phyloP scores from a whole-genome alignment of 2,797 vertebrate genomes.

The Alfaro cultratus region DNA sequence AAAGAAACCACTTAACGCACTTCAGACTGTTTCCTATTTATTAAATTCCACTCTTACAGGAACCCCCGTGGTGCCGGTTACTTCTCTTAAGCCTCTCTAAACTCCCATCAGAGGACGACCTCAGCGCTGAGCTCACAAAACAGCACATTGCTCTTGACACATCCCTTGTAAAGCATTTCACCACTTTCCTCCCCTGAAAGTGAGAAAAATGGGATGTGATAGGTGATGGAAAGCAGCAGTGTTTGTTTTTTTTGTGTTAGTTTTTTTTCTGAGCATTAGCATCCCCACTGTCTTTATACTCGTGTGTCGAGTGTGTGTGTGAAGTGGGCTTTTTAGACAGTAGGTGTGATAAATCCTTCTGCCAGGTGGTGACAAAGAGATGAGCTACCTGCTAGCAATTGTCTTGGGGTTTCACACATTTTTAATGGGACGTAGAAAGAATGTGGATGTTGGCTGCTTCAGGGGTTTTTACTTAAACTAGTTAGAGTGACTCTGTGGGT shows the following conservation, averaged over 20 bases:
- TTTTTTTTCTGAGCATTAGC: neutral
- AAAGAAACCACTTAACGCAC: neutral
- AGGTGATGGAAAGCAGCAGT: constrained; percentile 17
- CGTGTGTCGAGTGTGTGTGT: neutral
- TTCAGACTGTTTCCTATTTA: neutral
- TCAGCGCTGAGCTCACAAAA: constrained; percentile 20
- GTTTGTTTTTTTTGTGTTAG: neutral
- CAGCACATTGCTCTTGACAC: constrained; percentile 46
- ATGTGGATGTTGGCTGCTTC: neutral
- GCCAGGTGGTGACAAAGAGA: constrained; percentile 3
- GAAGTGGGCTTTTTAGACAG: constrained; percentile 26
- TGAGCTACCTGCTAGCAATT: constrained; percentile 7
- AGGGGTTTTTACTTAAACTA: neutral
- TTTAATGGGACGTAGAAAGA: constrained; percentile 13
- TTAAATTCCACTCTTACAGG: neutral
- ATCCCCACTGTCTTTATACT: neutral
- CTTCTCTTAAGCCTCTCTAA: constrained; percentile 23
- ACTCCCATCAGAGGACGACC: constrained; percentile 25
- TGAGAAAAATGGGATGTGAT: constrained; percentile 10
- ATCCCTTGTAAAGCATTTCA: constrained; percentile 47
- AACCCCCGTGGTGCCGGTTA: neutral
- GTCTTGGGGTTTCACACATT: constrained; percentile 8
- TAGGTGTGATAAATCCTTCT: constrained; percentile 28
- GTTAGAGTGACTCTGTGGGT: neutral
- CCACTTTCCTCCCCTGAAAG: constrained; percentile 28